Conservation (phyloP, 2,888 invertebrate genomes). For the Tiliacea aurago region DNA sequence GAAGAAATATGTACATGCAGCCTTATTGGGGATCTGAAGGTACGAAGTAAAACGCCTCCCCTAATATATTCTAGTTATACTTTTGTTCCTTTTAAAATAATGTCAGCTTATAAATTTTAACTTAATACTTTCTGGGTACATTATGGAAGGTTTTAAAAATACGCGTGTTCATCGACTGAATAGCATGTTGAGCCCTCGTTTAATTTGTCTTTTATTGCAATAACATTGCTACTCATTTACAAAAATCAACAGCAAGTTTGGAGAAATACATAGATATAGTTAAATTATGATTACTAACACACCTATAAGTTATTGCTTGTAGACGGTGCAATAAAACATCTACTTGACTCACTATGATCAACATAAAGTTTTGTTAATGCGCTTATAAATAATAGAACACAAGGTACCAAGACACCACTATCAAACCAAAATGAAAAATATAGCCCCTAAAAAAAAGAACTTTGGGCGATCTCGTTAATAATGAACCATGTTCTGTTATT, state of each 20-base stretch:
- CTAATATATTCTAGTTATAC: conserved; percentile 67
- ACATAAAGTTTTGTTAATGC: not conserved
- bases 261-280: not conserved
- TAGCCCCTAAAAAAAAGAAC: not conserved
- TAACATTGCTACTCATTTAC: not conserved
- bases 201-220: not conserved
- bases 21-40: conserved; percentile 66
- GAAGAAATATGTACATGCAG: conserved; percentile 72
- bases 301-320: not conserved
- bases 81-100: conserved; percentile 53
- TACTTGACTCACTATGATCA: not conserved
- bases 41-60: conserved; percentile 65
- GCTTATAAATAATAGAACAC: not conserved
- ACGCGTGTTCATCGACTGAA: conserved; percentile 13
- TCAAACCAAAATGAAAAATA: not conserved
- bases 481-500: not conserved
- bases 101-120: conserved; percentile 43
- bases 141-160: conserved; percentile 26
- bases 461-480: not conserved
- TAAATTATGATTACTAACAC: not conserved
- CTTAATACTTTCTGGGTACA: conserved; percentile 45
- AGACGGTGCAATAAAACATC: not conserved
- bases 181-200: not conserved
- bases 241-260: not conserved
- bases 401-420: not conserved